phyloP scores from a whole-genome alignment of 2,888 invertebrate genomes.

The Drosophila yooni region DNA sequence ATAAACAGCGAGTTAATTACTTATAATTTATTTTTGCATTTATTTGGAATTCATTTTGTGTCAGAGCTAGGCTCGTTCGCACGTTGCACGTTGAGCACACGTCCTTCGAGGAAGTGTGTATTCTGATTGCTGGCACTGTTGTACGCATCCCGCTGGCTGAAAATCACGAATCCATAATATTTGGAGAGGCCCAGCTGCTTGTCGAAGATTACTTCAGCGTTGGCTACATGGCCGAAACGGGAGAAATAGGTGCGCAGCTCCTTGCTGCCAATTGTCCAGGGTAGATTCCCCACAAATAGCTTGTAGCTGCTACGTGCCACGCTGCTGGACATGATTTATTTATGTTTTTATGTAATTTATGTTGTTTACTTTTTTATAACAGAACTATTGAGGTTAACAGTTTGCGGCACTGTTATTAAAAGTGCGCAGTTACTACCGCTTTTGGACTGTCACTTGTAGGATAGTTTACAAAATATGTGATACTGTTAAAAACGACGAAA shows the following conservation, averaged over 20 bases:
- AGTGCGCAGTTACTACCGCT: neutral
- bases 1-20: neutral
- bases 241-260: slow-evolving; percentile 91
- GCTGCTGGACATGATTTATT: slow-evolving; percentile 66
- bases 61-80: slow-evolving; percentile 77
- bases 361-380: slow-evolving; percentile 34
- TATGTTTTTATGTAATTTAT: slow-evolving; percentile 17
- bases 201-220: slow-evolving; percentile 89
- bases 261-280: slow-evolving; percentile 91
- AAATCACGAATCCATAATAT: slow-evolving; percentile 91
- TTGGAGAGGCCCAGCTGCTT: slow-evolving; percentile 90
- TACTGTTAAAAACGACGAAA: neutral
- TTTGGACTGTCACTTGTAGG: neutral
- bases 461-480: neutral
- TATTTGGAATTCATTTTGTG: neutral
- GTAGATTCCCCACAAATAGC: slow-evolving; percentile 91
- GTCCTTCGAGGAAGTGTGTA: slow-evolving; percentile 90
- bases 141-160: slow-evolving; percentile 87
- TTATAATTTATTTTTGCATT: neutral
- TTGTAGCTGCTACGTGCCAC: slow-evolving; percentile 85
- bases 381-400: neutral
- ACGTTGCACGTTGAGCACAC: slow-evolving; percentile 87
- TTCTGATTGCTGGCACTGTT: slow-evolving; percentile 88
- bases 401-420: slow-evolving; percentile 5
- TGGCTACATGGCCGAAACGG: slow-evolving; percentile 90